Conservation (phyloP, 2,888 invertebrate species). For the Dicycla oo region DNA sequence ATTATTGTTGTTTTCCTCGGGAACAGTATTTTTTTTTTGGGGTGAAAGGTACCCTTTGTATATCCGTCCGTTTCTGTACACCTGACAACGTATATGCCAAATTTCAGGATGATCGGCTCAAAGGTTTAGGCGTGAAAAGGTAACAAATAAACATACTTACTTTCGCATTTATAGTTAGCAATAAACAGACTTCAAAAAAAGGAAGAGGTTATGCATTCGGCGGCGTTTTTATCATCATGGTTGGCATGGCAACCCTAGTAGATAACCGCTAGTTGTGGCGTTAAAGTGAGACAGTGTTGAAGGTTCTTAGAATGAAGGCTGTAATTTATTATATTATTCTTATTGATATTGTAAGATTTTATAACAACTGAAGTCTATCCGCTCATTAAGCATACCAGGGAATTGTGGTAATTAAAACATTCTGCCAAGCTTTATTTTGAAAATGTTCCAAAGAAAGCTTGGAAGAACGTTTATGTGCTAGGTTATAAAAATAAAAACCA, state of each 20-base stretch:
- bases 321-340: no score
- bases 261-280: not conserved
- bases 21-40: no score
- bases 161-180: no score
- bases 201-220: not conserved
- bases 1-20: no score
- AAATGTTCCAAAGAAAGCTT: not conserved
- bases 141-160: no score
- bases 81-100: no score
- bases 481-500: conserved; percentile 19
- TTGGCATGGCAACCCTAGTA: not conserved
- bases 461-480: not conserved
- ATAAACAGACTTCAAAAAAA: no score
- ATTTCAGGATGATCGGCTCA: no score
- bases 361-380: not conserved
- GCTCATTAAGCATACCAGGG: not conserved
- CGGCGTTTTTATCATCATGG: not conserved
- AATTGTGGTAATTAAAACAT: not conserved
- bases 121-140: no score
- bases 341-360: not conserved
- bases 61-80: no score
- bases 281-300: not conserved
- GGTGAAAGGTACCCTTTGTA: no score
- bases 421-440: not conserved
- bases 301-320: conserved; percentile 1